Conservation (phyloP, 1,140 invertebrate genomes). For the Cylas formicarius region DNA sequence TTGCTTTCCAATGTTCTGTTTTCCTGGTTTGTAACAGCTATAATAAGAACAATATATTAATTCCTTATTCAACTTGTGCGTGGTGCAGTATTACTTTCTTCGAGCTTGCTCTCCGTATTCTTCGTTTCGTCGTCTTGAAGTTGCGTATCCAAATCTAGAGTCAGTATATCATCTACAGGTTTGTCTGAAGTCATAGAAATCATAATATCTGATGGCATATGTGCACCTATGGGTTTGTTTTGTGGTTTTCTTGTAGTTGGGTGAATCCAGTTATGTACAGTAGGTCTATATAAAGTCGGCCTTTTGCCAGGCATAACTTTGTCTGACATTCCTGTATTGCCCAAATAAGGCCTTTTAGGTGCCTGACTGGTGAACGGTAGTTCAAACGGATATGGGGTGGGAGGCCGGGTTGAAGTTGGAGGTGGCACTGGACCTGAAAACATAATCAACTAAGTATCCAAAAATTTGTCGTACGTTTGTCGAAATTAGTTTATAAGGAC, state of each 20-base stretch:
- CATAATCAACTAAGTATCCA: too few species aligned
- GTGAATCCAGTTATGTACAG: too few species aligned
- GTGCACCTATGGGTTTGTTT: conserved; percentile 50
- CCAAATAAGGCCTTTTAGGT: conserved; percentile 23
- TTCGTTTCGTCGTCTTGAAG: conserved; percentile 12
- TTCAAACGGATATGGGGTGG: conserved; percentile 64
- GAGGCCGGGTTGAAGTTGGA: conserved; percentile 46
- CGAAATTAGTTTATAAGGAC: too few species aligned
- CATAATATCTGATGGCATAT: conserved; percentile 35
- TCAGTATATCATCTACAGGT: conserved; percentile 37
- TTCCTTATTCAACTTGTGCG: too few species aligned
- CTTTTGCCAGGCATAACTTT: conserved; percentile 62
- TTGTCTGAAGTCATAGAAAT: conserved; percentile 36
- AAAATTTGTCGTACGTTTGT: too few species aligned
- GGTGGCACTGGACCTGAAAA: conserved; percentile 42
- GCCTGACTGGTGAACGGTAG: conserved; percentile 45
- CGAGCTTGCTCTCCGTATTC: neutral
- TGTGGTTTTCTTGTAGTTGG: conserved; percentile 43
- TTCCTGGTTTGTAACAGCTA: too few species aligned
- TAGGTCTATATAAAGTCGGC: conserved; percentile 51
- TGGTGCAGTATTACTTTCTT: conserved; percentile 6
- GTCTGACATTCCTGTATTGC: conserved; percentile 50
- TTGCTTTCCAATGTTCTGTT: too few species aligned
- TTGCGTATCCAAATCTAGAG: conserved; percentile 35
- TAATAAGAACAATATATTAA: too few species aligned